A percentile compares a stretch with the other conserved stretches of the same genome.
phyloP scores from a whole-genome alignment of 2,797 vertebrate genomes.

The Enoplosus armatus region DNA sequence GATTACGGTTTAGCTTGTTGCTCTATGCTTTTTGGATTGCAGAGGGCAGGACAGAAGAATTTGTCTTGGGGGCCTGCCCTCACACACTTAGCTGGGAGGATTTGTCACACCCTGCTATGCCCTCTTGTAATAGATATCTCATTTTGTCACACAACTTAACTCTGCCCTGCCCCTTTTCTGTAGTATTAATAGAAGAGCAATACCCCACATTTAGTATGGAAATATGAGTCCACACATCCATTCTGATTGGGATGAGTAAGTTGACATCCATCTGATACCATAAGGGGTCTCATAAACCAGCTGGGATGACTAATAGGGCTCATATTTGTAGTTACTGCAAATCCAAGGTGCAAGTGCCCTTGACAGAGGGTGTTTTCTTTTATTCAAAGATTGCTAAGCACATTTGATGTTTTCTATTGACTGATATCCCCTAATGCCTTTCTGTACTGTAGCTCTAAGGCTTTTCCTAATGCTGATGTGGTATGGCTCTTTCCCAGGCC shows the following conservation, averaged over 20 bases:
- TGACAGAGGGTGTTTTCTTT: constrained; percentile 1
- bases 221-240: constrained; percentile 58
- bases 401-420: constrained; percentile 21
- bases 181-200: constrained; percentile 74
- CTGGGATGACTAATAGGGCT: constrained; percentile 40
- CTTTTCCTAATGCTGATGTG: constrained; percentile 39
- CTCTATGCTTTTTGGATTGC: constrained; percentile 27
- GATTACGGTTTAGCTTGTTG: background rate
- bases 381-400: background rate
- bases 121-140: constrained; percentile 59
- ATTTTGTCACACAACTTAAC: constrained; percentile 67
- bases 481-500: constrained; percentile 84
- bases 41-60: constrained; percentile 23
- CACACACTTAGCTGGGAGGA: constrained; percentile 38
- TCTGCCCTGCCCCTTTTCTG: constrained; percentile 49
- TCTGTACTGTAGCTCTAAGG: background rate
- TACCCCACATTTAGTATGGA: constrained; percentile 63
- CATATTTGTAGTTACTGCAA: constrained; percentile 44
- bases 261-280: constrained; percentile 55
- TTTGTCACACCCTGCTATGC: constrained; percentile 52
- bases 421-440: background rate
- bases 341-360: constrained; percentile 30
- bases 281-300: constrained; percentile 43
- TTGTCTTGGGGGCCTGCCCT: constrained; percentile 36
- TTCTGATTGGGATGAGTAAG: constrained; percentile 55